Evolutionary conservation across 1,140 invertebrate species (phyloP), one percentile per base, ranked within the genome.

Genomic region (Ceratina australensis): DNA sequence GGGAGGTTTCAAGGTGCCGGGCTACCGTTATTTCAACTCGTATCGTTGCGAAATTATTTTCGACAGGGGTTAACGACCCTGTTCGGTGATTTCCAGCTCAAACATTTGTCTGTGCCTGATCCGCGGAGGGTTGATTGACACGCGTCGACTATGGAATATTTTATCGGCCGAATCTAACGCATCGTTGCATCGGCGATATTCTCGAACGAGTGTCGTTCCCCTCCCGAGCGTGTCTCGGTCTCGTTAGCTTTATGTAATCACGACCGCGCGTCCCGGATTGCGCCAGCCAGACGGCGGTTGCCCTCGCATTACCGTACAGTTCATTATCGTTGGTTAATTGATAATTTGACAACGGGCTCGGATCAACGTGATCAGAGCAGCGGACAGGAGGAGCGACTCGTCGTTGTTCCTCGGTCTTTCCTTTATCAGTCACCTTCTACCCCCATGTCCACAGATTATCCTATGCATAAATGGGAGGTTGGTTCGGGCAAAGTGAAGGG

Each of bases 171-270:
- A 65, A 78, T 65, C 76, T 65, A 78, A 72, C 68, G 68, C 76
- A 65, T 60, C 66, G 66, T 8, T 71, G 66, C 57, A 63, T 57
- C 42, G 50, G 15, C n/a, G 28, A 64, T 78, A 49, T 78, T 78
- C 69, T 56, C 33, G 49, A 28, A 57, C 15, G 59, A 75, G 64
- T 75, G 47, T 75, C 60, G 56, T 75, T 76, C 22, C 64, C 59
- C 49, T n/a, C 52, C 52, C 22, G 50, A 52, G 65, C 65, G 61
- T 64, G 65, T 78, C 65, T 69, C 65, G 64, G 72, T 72, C 85
- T 86, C 81, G 83, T 86, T 85, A 86, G 77, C 79, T 80, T 85
- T 82, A 85, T 82, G 79, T 77, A 85, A 87, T 86, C 76, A 84
- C 71, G 80, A 61, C 63, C 68, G 60, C 80, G 33, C 33, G 33